These are phyloP conservation scores for Palloptera scutellata DNA, from an alignment of 2,888 invertebrate genomes.

Conservation along the genomic window DNA sequence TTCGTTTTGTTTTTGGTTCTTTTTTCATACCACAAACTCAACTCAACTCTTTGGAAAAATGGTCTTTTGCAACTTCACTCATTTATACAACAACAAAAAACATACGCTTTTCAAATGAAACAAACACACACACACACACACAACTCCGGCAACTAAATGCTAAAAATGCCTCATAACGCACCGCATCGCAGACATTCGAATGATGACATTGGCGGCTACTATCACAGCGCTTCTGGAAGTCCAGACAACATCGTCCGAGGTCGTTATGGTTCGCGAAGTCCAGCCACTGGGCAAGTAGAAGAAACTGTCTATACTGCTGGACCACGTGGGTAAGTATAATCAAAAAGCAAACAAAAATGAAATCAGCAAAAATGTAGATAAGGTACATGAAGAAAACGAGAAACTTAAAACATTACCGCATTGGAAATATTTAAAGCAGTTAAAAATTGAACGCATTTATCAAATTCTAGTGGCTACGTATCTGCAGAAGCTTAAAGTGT, in stretches of 20 bases:
- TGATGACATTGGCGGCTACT: slow-evolving; percentile 75
- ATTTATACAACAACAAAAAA: slow-evolving; percentile 5
- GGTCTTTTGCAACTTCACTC: slow-evolving; percentile 46
- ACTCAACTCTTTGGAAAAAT: background rate
- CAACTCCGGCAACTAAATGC: background rate
- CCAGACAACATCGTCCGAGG: slow-evolving; percentile 75
- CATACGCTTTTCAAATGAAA: background rate
- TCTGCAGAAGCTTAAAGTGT: slow-evolving; percentile 9
- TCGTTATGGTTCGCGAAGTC: slow-evolving; percentile 76
- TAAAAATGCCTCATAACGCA: slow-evolving; percentile 35
- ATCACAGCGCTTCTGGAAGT: slow-evolving; percentile 72
- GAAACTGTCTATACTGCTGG: slow-evolving; percentile 80
- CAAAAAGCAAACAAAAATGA: background rate
- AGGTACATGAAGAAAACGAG: background rate
- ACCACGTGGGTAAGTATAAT: slow-evolving; percentile 71
- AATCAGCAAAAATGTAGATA: background rate
- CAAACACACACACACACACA: slow-evolving; percentile 1
- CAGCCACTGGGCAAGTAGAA: slow-evolving; percentile 74
- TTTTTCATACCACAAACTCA: slow-evolving; percentile 1
- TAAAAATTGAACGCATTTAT: background rate
- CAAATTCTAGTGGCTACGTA: background rate
- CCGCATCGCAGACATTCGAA: slow-evolving; percentile 64
- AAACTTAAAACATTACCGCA: background rate
- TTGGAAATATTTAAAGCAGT: slow-evolving; percentile 3
- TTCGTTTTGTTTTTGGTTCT: background rate